Base-by-base conservation (phyloP, 1,140 invertebrate species). In the Pogonognathellus flavescens region DNA sequence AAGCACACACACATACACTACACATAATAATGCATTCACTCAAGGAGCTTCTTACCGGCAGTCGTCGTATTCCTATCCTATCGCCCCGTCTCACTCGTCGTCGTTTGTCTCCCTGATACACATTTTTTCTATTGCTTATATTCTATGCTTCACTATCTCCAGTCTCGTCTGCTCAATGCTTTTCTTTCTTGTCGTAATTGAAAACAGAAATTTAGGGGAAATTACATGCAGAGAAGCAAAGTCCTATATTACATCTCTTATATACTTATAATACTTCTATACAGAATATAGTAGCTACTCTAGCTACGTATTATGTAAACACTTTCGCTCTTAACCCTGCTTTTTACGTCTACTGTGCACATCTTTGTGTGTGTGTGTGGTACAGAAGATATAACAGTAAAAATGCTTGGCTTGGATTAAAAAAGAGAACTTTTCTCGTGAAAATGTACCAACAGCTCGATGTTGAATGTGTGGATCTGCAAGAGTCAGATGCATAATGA, bases 151-250 rank as follows among this genome's bases (percentile, higher is more conserved):
- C 62, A 66, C 50, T 81, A 18, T 81, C 22, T 25, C 31, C 25
- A 55, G 18, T 31, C 49, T 81, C 50, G 80, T 81, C 20, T 41
- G 50, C 20, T 31, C 55, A 50, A 16, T 53, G 9, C 31, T 41
- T 25, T 55, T 10, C 41, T 76, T 76, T 25, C 25, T 41, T 66
- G 62, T 66, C 62, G 41, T 82, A 82, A 82, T 82, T 82, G 81
- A 82, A 82, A 82, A 82, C 20, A 82, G 25, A 82, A 62, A 55
- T 82, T 82, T 82, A 60, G 81, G 20, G 80, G 31, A 81, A 81
- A 80, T 16, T 22, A 13, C 62, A 13, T 70, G 62, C 20, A 70
- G 2, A 25, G 5, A 80, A 25, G 1, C 11, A 1, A 25, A 80
- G 72, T 14, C 14, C 9, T 31, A 22, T 13, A 18, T 14, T n/a